Evolutionary conservation across 2,797 vertebrate species (phyloP).

Genomic region (Rhynchonycteris naso): DNA sequence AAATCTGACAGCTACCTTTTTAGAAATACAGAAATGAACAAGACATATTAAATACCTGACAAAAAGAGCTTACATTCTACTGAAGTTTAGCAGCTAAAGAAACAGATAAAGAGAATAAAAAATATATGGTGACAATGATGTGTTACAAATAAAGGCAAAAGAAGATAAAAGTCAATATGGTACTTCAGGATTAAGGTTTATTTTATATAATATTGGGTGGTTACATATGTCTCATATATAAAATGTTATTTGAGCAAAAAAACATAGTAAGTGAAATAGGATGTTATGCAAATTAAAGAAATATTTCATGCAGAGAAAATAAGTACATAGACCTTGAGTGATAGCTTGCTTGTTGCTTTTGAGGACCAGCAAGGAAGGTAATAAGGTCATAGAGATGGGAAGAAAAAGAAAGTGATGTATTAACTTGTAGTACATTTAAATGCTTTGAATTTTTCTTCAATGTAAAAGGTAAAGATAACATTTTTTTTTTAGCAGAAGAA

Average conservation of each 20-base stretch:
- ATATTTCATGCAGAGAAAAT: neutral
- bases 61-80: neutral
- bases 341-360: neutral
- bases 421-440: neutral
- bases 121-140: neutral
- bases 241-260: neutral
- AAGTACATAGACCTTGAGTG: neutral
- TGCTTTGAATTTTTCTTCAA: neutral
- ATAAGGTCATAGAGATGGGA: accelerated
- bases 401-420: neutral
- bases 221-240: neutral
- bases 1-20: neutral
- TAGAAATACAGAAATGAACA: neutral
- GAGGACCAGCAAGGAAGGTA: neutral
- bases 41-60: neutral
- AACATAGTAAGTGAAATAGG: neutral
- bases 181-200: neutral
- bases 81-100: neutral
- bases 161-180: neutral
- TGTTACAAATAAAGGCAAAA: neutral
- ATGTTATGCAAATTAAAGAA: neutral
- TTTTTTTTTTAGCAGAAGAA: neutral
- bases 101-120: neutral
- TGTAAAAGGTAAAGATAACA: neutral
- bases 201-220: neutral